phyloP scores from a whole-genome alignment of 2,797 vertebrate genomes.

The Microchirus variegatus region DNA sequence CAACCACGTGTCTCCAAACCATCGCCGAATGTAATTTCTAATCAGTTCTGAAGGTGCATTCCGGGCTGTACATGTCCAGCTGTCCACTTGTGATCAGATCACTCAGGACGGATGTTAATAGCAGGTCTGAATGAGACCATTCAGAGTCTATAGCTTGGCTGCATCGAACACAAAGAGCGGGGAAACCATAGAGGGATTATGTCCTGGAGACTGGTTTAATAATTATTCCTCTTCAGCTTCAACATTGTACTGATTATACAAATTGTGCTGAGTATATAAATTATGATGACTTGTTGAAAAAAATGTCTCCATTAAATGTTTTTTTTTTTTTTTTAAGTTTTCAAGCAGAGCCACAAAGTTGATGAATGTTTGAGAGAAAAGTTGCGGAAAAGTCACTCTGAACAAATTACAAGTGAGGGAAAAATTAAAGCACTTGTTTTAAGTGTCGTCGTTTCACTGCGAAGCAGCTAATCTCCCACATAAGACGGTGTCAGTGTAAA shows the following conservation, averaged over 20 bases:
- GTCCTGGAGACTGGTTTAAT: neutral
- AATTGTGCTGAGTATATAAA: neutral
- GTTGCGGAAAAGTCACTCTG: neutral
- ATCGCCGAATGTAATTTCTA: too few species aligned
- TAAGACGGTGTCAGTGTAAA: conserved; percentile 35
- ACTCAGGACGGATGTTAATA: too few species aligned
- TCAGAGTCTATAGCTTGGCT: too few species aligned
- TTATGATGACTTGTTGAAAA: conserved; percentile 3
- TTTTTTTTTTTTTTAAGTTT: too few species aligned
- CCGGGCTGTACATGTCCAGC: too few species aligned
- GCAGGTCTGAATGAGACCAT: too few species aligned
- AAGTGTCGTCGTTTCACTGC: conserved; percentile 44
- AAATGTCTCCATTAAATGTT: too few species aligned
- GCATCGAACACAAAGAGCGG: too few species aligned
- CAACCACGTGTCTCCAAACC: too few species aligned
- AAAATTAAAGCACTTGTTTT: conserved; percentile 41
- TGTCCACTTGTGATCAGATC: too few species aligned
- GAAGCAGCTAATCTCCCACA: conserved; percentile 44
- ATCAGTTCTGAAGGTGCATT: too few species aligned
- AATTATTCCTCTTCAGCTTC: neutral
- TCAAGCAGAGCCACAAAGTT: neutral
- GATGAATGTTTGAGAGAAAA: conserved; percentile 29
- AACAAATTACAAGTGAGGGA: conserved; percentile 39
- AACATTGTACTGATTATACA: neutral
- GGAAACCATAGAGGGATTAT: neutral